Base-by-base conservation (phyloP, 2,888 invertebrate genomes). In the Drosophila birchii region DNA sequence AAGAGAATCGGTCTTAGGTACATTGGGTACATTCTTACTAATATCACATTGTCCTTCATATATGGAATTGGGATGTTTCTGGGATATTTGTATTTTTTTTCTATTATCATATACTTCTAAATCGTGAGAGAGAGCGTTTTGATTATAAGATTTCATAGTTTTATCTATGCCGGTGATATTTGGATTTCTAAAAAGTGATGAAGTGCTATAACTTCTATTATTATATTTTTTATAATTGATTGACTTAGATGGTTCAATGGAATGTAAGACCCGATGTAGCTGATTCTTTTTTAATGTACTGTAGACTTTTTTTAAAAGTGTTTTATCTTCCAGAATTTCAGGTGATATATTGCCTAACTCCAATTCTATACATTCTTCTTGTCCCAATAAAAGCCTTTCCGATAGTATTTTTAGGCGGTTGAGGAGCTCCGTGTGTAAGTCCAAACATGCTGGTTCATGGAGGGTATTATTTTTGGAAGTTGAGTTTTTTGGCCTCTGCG, bases 251-350 rank as follows among this genome's bases (percentile, higher is more conserved):
- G 63, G 75, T 49, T 86, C 76, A 18, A 76, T 79, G 78, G 89
- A 88, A 87, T 91, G 89, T 81, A 92, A 72, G 44, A 89, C 81
- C 7, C 91, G 88, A 71, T 92, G 91, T 5, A 92, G 71, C 64
- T 92, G 92, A 57, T 92, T 91, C 60, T 92, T 91, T 41, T 92
- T 92, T 16, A 92, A 81, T 38, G 84, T 79, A 51, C 90, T 91
- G 64, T 92, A 92, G 5, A 92, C 88, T 69, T 89, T 89, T 36
- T 96, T 96, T 59, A 97, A 93, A 32, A 96, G 93, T 86, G 95
- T 95, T 81, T 96, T 94, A 91, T 97, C 95, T 12, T 95, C 95
- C 59, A 96, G 92, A 57, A 96, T 93, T 84, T 95, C 95, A 59
- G 95, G 95, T 79, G 96, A 95, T 66, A 96, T 95, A 90, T 94